Conservation (phyloP, 1,140 invertebrate genomes). For the Anadara kagoshimensis region DNA sequence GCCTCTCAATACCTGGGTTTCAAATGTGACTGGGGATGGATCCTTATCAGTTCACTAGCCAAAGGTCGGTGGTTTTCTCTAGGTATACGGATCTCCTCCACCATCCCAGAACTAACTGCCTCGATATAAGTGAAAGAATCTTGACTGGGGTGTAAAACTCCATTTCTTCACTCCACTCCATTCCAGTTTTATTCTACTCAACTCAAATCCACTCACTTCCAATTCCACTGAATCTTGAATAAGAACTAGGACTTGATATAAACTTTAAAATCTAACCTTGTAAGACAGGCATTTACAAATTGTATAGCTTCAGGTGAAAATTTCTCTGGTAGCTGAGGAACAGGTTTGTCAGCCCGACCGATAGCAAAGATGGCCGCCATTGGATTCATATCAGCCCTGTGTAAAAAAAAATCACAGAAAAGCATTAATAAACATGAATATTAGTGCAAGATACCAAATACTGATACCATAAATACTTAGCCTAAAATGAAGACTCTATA, state of each 20-base stretch:
- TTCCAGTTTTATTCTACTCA: background rate
- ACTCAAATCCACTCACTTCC: background rate
- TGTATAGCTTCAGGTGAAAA: constrained; percentile 64
- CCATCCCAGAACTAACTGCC: too few relatives aligned
- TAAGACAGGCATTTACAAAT: constrained; percentile 70
- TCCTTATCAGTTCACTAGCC: too few relatives aligned
- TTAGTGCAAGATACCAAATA: background rate
- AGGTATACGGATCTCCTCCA: too few relatives aligned
- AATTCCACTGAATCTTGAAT: background rate
- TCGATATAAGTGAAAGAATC: background rate
- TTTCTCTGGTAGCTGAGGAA: constrained; percentile 64
- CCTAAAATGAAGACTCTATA: too few relatives aligned
- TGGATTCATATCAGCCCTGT: constrained; percentile 69
- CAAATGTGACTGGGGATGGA: too few relatives aligned
- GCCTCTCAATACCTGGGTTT: too few relatives aligned
- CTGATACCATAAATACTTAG: too few relatives aligned
- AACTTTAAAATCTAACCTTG: constrained; percentile 55
- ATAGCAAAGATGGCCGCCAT: constrained; percentile 74
- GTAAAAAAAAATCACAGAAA: constrained; percentile 17
- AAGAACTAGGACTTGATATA: background rate
- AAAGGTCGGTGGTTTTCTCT: too few relatives aligned
- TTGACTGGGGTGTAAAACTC: background rate
- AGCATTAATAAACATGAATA: background rate
- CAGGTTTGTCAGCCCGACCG: constrained; percentile 54
- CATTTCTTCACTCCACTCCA: background rate